phyloP scores from a whole-genome alignment of 2,888 invertebrate genomes.

The Lochmaea crataegi region DNA sequence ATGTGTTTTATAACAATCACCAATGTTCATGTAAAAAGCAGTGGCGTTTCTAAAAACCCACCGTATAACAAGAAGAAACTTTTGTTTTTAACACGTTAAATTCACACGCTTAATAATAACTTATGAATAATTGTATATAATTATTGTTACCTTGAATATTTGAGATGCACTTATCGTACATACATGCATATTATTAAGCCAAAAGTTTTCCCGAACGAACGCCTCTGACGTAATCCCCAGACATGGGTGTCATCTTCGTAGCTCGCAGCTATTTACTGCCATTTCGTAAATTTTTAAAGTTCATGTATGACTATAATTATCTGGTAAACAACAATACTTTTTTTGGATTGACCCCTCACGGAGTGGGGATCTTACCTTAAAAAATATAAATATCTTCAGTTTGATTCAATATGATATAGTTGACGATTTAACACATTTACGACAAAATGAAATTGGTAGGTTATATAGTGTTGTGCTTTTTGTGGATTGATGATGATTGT shows the following conservation, averaged over 20 bases:
- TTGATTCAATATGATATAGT: constrained; percentile 34
- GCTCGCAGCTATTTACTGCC: constrained; percentile 33
- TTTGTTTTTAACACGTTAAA: too few species aligned
- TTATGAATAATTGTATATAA: background rate
- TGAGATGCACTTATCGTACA: background rate
- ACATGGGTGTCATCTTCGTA: constrained; percentile 20
- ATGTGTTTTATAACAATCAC: too few species aligned
- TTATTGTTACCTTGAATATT: background rate
- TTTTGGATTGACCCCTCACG: constrained; percentile 6
- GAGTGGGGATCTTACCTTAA: constrained; percentile 29
- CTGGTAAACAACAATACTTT: constrained; percentile 9
- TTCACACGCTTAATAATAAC: too few species aligned
- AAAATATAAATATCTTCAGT: constrained; percentile 42
- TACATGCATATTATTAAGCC: background rate
- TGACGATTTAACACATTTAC: constrained; percentile 26
- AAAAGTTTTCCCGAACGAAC: constrained; percentile 5
- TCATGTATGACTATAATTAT: constrained; percentile 38
- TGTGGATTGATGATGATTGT: too few species aligned
- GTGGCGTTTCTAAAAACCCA: too few species aligned
- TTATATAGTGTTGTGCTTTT: constrained; percentile 15
- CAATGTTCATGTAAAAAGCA: too few species aligned
- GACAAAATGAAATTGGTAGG: constrained; percentile 43
- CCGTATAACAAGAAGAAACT: too few species aligned
- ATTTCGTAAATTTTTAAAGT: constrained; percentile 33
- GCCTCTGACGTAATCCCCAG: constrained; percentile 11